These are phyloP conservation scores for Drosophila insularis DNA, from an alignment of 1,140 invertebrate genomes.

Conservation along the genomic window DNA sequence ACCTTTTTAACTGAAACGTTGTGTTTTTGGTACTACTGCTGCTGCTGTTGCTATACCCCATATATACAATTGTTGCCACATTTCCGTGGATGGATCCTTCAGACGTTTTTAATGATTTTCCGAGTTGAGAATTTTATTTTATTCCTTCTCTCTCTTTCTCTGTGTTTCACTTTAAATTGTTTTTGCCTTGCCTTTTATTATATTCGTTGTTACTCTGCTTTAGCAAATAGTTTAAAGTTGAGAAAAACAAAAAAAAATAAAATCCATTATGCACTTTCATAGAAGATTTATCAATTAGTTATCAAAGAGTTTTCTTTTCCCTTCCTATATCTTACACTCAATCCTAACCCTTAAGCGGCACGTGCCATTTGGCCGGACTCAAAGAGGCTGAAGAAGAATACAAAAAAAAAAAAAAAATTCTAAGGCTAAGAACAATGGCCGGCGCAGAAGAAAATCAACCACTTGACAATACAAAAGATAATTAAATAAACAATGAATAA, in stretches of 20 bases:
- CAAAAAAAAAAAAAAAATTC: constrained; percentile 37
- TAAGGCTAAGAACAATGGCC: constrained; percentile 26
- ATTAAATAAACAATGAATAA: constrained; percentile 78
- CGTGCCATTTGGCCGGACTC: constrained; percentile 40
- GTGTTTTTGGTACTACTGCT: constrained; percentile 17
- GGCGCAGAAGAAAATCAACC: constrained; percentile 51
- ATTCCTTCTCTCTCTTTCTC: constrained; percentile 48
- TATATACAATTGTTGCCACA: constrained; percentile 73
- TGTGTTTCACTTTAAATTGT: constrained; percentile 61
- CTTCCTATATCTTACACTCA: constrained; percentile 8
- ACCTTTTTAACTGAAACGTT: constrained; percentile 4
- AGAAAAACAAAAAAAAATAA: constrained; percentile 2
- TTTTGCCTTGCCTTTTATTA: constrained; percentile 46
- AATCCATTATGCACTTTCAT: constrained; percentile 31
- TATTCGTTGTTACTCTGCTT: constrained; percentile 39
- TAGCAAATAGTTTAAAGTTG: constrained; percentile 56
- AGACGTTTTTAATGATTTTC: constrained; percentile 76
- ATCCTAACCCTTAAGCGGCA: constrained; percentile 54
- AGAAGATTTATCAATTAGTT: constrained; percentile 71
- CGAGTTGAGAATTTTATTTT: constrained; percentile 57
- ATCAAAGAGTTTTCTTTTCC: constrained; percentile 43
- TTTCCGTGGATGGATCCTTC: constrained; percentile 64
- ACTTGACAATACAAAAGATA: constrained; percentile 79
- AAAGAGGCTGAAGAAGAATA: constrained; percentile 17
- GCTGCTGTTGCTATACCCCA: constrained; percentile 50